Conservation (phyloP, 2,888 invertebrate species). For the Nemoura dubitans region DNA sequence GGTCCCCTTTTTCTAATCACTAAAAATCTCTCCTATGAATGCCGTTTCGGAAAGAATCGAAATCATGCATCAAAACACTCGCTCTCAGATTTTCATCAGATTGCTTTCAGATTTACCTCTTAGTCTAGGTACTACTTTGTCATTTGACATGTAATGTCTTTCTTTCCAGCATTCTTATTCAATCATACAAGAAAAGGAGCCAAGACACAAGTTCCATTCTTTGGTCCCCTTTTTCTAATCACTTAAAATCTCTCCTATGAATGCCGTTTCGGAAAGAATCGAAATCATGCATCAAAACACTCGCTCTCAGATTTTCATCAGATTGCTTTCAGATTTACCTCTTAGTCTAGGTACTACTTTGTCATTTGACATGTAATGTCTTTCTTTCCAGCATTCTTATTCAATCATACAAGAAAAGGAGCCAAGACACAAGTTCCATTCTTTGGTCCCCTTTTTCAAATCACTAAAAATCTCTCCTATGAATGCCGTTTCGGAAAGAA, state of each 20-base stretch:
- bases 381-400: not conserved
- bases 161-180: not conserved
- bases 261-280: not conserved
- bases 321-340: no score
- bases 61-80: no score
- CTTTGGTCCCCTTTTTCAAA: not conserved
- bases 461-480: not conserved
- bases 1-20: not conserved
- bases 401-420: not conserved
- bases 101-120: no score
- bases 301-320: no score
- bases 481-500: not conserved
- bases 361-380: not conserved
- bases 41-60: not conserved
- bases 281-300: not conserved
- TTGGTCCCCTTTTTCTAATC: not conserved
- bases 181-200: not conserved
- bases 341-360: no score
- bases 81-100: no score
- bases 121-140: no score
- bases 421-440: not conserved
- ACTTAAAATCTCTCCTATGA: not conserved
- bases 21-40: not conserved
- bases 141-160: not conserved
- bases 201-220: not conserved